A percentile compares a stretch with the other conserved stretches of the same genome.
Conservation (phyloP, 1,140 invertebrate species). For the Anoplolepis gracilipes region DNA sequence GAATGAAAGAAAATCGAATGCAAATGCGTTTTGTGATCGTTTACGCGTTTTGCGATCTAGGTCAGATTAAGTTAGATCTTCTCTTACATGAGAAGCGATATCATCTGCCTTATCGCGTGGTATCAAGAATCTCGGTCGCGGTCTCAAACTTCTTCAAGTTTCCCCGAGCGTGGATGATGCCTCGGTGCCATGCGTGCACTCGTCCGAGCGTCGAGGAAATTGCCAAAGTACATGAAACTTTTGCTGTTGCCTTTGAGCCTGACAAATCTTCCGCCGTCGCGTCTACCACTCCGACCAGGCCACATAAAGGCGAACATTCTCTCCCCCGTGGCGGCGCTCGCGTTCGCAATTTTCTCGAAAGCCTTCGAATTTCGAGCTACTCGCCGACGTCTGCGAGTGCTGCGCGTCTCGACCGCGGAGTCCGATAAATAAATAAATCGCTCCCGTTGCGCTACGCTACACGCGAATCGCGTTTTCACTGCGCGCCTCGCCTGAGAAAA, state of each 20-base stretch:
- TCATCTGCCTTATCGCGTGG: constrained; percentile 13
- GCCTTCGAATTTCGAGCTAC: constrained; percentile 75
- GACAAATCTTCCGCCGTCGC: constrained; percentile 63
- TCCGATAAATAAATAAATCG: constrained; percentile 49
- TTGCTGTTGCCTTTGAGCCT: constrained; percentile 49
- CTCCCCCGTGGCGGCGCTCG: constrained; percentile 30
- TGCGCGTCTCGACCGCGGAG: not conserved
- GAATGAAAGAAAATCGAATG: not conserved
- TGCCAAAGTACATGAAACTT: constrained; percentile 62
- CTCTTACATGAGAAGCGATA: not conserved
- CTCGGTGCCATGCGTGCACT: constrained; percentile 9
- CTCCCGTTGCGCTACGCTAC: not conserved
- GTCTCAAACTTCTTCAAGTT: constrained; percentile 41
- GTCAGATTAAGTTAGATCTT: no score
- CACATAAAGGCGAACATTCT: constrained; percentile 48
- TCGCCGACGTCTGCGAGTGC: constrained; percentile 60
- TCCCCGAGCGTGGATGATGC: constrained; percentile 28
- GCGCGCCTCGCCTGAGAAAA: not conserved
- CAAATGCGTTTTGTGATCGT: not conserved
- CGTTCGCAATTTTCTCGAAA: constrained; percentile 73
- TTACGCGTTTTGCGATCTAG: not conserved
- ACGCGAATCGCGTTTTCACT: constrained; percentile 29
- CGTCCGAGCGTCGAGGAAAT: constrained; percentile 62
- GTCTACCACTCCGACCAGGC: constrained; percentile 57
- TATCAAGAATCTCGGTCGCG: constrained; percentile 29